Base-by-base conservation (phyloP, 1,140 invertebrate species). In the Spodoptera litura region DNA sequence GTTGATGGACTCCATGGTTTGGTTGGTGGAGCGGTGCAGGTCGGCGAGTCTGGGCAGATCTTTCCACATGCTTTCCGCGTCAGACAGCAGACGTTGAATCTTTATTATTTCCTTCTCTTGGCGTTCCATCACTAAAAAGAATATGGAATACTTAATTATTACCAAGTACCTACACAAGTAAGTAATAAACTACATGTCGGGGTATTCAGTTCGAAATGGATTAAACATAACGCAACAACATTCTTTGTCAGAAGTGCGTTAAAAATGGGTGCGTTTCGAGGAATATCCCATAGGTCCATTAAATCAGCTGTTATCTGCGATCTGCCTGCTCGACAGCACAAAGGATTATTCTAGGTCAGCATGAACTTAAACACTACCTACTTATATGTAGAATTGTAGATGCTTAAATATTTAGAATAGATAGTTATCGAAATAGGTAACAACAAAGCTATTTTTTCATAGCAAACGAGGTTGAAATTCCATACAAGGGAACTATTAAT, bases 51-150 rank as follows among this genome's bases (percentile, higher is more conserved):
- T 82, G 6, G 94, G 92, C 31, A 95, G 71, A 6, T 91, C 90
- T 82, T 95, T 95, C 88, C 94, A 92, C 81, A 93, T 88, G 81
- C 91, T 90, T 82, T 95, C 93, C 20, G 93, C 91, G 59, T 93
- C 91, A 13, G 88, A 88, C 2, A 95, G 71, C 31, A 93, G 82
- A 15, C 90, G 87, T 70, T 93, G 91, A 44, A 94, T 94, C 78
- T 92, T 92, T 77, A 88, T 85, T 31, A 95, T 85, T 27, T 94
- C 91, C 20, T 86, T 86, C 66, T 94, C 93, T 89, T 95, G 94
- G 15, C 89, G 89, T 78, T 94, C 94, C 87, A 95, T 93, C 11
- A 93, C 93, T 94, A 73, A 62, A 56, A 59, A 75, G 52, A n/a
- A 3, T 8, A 52, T 20, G 20, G 20, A 20, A 20, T 20, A 20